Base-by-base conservation (phyloP, 2,888 invertebrate species). In the Odontocerum albicorne region DNA sequence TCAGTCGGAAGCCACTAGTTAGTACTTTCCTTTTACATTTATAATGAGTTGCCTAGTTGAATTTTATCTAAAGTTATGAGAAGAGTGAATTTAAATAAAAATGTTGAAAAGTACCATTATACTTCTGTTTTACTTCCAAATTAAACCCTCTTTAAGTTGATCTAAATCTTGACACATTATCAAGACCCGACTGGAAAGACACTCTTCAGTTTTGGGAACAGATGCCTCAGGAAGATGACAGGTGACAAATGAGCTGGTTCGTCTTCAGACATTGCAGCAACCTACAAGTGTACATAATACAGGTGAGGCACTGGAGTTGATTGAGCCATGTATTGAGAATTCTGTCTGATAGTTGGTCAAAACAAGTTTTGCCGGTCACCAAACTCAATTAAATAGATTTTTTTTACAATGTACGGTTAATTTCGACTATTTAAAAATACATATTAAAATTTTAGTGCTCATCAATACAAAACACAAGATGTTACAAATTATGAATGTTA, bases 51-150 rank as follows among this genome's bases (percentile, higher is more conserved):
- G 55, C 55, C 49, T 59, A 52, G 55, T 50, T 59, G 43, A 52
- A 55, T 47, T 55, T 55, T 59, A 59, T 59, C 55, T 55, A 50
- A 59, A 55, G 59, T 59, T 59, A 55, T 58, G 39, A 46, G 38
- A 27, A 33, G 43, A 49, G 49, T 44, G 51, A 50, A 51, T 40
- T 27, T 50, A 59, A 59, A 59, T 46, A 17, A 52, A 55, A 33
- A 46, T 55, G 50, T 39, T 58, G 49, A 50, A 45, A 49, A 38
- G 38, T 31, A 22, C 13, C 27, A 15, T 12, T 33, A 19, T 49
- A 47, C 42, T 52, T 33, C 45, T 35, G 45, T 33, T n/a, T 19
- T 36, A 10, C 16, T 20, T n/a, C 15, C 10, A 21, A 19, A 40
- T 17, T 32, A 17, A 27, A 13, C 8, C 15, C 8, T 12, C 8